Base-by-base conservation (phyloP, 1,140 invertebrate species). In the Delia radicum region DNA sequence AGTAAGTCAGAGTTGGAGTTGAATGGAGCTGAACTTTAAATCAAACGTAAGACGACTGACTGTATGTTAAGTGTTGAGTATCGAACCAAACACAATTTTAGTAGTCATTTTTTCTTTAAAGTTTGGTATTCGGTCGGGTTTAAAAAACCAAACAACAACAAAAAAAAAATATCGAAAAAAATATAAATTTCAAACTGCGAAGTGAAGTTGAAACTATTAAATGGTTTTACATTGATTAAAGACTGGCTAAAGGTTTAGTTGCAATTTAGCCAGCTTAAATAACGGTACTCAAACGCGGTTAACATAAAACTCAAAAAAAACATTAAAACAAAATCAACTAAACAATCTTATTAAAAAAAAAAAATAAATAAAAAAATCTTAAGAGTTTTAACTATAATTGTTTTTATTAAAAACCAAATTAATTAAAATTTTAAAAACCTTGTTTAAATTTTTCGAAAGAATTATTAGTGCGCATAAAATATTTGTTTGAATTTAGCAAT, bases 1-100 rank as follows among this genome's bases (percentile, higher is more conserved):
- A 55, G 48, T 55, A 55, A 55, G 48, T 55, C 48, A 24, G 29
- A 69, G 65, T 69, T 37, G 65, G 29, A 69, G 65, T 69, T 69
- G 65, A 69, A 33, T 27, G 33, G 65, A 69, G 31, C n/a, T 69
- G 29, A 67, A 29, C 63, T 18, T 31, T 67, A 31, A 67, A 28
- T 55, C 21, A 55, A n/a, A 21, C 48, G 48, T 55, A 37, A 37
- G 15, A 37, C 33, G n/a, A n/a, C n/a, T n/a, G n/a, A n/a, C n/a
- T n/a, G n/a, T n/a, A 10, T 37, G 48, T 55, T 55, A 55, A 55
- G n/a, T 21, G 48, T 42, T 42, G n/a, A 42, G 12, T 10, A 42
- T 42, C 37, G 37, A 42, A 42, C 37, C 37, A 42, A 42, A 10
- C 12, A 42, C 37, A 42, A 15, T 42, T 42, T 42, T 42, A 15